Base-by-base conservation (phyloP, 1,140 invertebrate genomes). In the Danaus melanippus region DNA sequence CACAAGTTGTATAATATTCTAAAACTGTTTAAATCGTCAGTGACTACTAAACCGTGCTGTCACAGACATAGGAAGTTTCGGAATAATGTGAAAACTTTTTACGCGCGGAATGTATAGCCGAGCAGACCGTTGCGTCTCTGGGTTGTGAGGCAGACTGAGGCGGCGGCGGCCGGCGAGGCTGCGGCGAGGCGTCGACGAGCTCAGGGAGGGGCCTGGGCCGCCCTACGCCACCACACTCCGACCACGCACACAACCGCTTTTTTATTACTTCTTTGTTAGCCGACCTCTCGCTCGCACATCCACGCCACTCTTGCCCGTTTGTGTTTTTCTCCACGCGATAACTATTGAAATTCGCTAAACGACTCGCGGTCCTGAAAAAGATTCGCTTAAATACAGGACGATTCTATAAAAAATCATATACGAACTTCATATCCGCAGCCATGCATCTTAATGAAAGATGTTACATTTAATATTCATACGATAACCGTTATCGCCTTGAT, bases 311-410 rank as follows among this genome's bases (percentile, higher is more conserved):
- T 62, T 62, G 50, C 50, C 56, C 66, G 64, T 84, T 79, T 61
- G 71, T 69, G 80, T 84, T 84, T 84, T 86, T 86, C 80, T 84
- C 80, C 69, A 71, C 70, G 80, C 69, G 83, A 81, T 86, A 84
- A 86, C 83, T 86, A 86, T 86, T 84, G 83, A 84, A 84, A 84
- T 86, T 84, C 80, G 84, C 84, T 86, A 84, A 86, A 86, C 78
- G 78, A 79, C 76, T 84, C 75, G 77, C 78, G 76, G 72, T 71
- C 76, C 74, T 79, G 79, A 82, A 84, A 84, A 83, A 79, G 77
- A 75, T 76, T 76, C 79, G 72, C 79, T 84, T 86, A 84, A 84
- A 84, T 74, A 76, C 21, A 7, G 2, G 21, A 32, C 4, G 21
- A 32, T 32, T 32, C 4, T 32, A 32, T 21, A 32, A 32, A 32